Evolutionary conservation across 2,797 vertebrate genomes (phyloP), one percentile per base, ranked within the genome.

Genomic region (Pangasius krempfi): DNA sequence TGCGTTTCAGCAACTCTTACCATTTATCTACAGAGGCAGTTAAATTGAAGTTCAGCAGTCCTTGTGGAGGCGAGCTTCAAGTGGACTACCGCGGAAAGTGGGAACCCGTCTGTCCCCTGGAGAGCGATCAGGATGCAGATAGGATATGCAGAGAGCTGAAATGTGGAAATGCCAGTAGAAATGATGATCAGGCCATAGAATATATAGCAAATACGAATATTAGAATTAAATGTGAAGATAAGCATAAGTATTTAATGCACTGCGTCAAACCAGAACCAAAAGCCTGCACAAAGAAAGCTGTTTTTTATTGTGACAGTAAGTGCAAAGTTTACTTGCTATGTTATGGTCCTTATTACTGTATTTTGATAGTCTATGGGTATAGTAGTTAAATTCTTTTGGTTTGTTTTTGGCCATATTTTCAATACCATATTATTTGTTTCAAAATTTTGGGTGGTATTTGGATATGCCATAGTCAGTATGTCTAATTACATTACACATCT

Each of bases 161-260:
- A 4, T 85, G 84, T 73, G 84, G 84, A 85, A 33, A 33, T 0
- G 18, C 1, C n/a, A 8, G 0, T 0, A 3, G 0, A 8, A 18
- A 0, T 4, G 0, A 0, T 1, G 0, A 0, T 4, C 0, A 1
- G 5, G 0, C 1, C 3, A 1, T 4, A 27, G 1, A 47, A 83
- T 2, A 4, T 0, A 14, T 0, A 22, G 0, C 0, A n/a, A n/a
- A 1, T 12, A 52, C 1, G 1, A 20, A 56, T 14, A 5, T 85
- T 14, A 14, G 5, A 7, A 9, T 85, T 14, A 16, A 56, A 3
- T 85, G 84, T 72, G 3, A 1, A 25, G 2, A 85, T 2, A 3
- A 27, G 0, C 10, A 27, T 58, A 56, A 1, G 0, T 0, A n/a
- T 40, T 22, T 85, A 27, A 58, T 2, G 52, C 68, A 73, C 68